Base-by-base conservation (phyloP, 1,140 invertebrate genomes). In the Drosophila suzukii region DNA sequence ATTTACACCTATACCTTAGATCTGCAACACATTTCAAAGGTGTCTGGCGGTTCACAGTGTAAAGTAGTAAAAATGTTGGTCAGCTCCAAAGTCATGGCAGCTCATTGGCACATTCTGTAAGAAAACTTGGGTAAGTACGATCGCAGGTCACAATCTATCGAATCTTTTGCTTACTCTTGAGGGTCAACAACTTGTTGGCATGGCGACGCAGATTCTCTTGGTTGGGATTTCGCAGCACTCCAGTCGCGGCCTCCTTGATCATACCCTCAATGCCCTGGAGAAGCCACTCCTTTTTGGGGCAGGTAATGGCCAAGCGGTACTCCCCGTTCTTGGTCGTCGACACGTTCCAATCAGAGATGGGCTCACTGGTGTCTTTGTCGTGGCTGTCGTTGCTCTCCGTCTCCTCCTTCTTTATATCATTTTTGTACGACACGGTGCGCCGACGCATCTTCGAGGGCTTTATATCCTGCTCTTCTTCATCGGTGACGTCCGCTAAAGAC, bases 191-290 rank as follows among this genome's bases (percentile, higher is more conserved):
- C 46, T 75, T 61, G 4, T 80, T 55, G 15, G 77, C 85, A 75
- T 89, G 53, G 27, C 57, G 55, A 3, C 44, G 80, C 10, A 81
- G 24, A 36, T 54, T 39, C 0, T 24, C 3, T 15, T 81, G 68
- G 10, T 77, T 75, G 27, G 81, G 77, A 51, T 53, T 59, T 11
- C 75, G 63, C 2, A 86, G 20, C 5, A 78, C 41, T 12, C 61
- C 61, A 5, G 70, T 47, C 4, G 84, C 84, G 10, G 80, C 59
- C 56, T 84, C 79, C 38, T 78, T 78, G 34, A 84, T 68, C 80
- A 89, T 84, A 2, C 77, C 81, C 15, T 89, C 84, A 7, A 89
- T 81, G 54, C 60, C 55, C 24, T 81, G 54, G 8, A 89, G 0
- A 0, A 89, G 51, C 44, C 65, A 54, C 4, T 84, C 77, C 46